These are phyloP conservation scores for Betta splendens DNA, from an alignment of 2,797 vertebrate genomes.

Conservation along the genomic window DNA sequence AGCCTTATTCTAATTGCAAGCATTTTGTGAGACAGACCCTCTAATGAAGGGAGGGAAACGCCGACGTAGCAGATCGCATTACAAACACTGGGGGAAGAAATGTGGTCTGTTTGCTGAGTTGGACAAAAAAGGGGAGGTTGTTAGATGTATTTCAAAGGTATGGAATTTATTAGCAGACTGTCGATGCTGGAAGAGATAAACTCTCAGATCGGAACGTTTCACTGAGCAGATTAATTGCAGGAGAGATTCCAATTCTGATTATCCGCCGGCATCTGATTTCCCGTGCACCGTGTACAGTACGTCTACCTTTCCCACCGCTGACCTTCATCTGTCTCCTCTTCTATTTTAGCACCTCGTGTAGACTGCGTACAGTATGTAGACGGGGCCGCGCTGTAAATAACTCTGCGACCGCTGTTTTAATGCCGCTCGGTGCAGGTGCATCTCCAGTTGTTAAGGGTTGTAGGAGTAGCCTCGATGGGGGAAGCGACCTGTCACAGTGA, in stretches of 20 bases:
- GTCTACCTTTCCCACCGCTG: slow-evolving; percentile 8
- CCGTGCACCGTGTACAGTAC: slow-evolving; percentile 15
- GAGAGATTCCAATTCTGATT: slow-evolving; percentile 54
- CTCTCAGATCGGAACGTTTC: slow-evolving; percentile 52
- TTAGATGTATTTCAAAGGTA: slow-evolving; percentile 45
- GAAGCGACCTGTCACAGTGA: slow-evolving; percentile 59
- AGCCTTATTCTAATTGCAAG: slow-evolving; percentile 54
- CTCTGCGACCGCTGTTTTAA: not conserved
- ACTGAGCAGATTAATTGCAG: slow-evolving; percentile 42
- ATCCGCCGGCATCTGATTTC: slow-evolving; percentile 49
- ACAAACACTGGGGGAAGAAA: slow-evolving; percentile 45
- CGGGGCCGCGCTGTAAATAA: slow-evolving; percentile 1
- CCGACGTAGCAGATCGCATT: slow-evolving; percentile 48
- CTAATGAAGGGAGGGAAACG: slow-evolving; percentile 56
- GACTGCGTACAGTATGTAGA: not conserved
- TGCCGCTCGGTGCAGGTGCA: slow-evolving; percentile 3
- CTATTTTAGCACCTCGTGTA: not conserved
- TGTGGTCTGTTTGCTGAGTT: slow-evolving; percentile 52
- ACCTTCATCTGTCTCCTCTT: slow-evolving; percentile 7
- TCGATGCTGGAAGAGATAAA: slow-evolving; percentile 38
- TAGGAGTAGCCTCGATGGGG: slow-evolving; percentile 44
- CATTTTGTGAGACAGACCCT: slow-evolving; percentile 47
- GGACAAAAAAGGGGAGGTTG: slow-evolving; percentile 9
- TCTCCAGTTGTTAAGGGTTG: slow-evolving; percentile 37
- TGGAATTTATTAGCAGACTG: slow-evolving; percentile 31